Evolutionary conservation across 2,797 vertebrate species (phyloP).

Genomic region (Coregonus sp.): DNA sequence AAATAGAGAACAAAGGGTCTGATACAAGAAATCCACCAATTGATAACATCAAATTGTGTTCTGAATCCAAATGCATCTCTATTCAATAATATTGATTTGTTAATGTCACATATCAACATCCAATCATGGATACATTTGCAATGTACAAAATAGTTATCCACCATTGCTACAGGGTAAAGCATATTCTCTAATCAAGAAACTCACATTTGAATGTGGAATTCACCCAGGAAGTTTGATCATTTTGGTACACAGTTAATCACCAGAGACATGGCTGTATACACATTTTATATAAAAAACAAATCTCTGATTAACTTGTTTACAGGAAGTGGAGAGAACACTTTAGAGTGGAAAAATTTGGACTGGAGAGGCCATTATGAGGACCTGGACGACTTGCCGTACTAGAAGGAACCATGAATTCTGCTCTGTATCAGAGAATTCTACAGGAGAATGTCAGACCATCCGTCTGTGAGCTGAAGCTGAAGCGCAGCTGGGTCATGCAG

Average conservation of each 20-base stretch:
- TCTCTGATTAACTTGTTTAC: constrained; percentile 17
- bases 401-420: no score
- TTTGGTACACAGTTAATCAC: constrained; percentile 16
- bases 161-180: neutral
- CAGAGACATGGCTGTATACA: neutral
- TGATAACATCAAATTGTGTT: no score
- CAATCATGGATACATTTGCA: neutral
- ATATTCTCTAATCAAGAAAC: neutral
- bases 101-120: no score
- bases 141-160: neutral
- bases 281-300: constrained; percentile 1
- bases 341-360: constrained; percentile 17
- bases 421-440: no score
- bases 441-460: no score
- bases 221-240: neutral
- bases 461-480: no score
- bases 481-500: no score
- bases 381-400: no score
- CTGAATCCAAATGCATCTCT: no score
- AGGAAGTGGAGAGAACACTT: constrained; percentile 34
- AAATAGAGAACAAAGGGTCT: no score
- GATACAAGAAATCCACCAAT: no score
- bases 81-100: no score
- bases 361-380: constrained; percentile 9
- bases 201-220: neutral